Percentiles rank a stretch among this genome's conserved stretches.
These are phyloP conservation scores for Andrena dorsata DNA, from an alignment of 2,888 invertebrate genomes.

Conservation along the genomic window DNA sequence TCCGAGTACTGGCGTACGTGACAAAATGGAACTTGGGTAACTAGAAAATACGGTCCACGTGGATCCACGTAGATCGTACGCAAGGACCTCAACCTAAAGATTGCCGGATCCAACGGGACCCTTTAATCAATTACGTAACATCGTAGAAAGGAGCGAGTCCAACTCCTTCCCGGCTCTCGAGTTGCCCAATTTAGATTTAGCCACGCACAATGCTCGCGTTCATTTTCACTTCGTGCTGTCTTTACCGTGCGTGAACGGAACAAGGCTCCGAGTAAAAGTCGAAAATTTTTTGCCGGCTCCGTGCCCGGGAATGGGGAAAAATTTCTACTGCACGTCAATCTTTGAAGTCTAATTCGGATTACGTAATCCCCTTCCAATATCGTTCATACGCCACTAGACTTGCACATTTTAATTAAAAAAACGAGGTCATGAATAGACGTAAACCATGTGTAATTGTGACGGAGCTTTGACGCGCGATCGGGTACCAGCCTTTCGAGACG, in stretches of 20 bases:
- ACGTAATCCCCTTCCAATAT: no score
- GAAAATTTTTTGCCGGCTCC: no score
- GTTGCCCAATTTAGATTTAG: slow-evolving; percentile 26
- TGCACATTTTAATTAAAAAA: no score
- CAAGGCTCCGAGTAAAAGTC: neutral
- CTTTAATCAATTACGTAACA: slow-evolving; percentile 38
- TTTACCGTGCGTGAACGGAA: neutral
- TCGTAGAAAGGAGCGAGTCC: slow-evolving; percentile 10
- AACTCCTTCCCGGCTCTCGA: slow-evolving; percentile 3
- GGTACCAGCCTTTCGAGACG: no score
- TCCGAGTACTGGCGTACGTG: slow-evolving; percentile 2
- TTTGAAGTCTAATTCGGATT: no score
- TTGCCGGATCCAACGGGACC: slow-evolving; percentile 26
- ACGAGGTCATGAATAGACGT: no score
- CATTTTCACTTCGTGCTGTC: neutral
- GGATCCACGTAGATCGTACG: neutral
- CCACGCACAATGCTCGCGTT: neutral
- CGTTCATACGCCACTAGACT: no score
- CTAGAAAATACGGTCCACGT: neutral
- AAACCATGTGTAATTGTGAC: no score
- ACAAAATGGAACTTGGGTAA: slow-evolving; percentile 16
- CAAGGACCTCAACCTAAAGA: neutral
- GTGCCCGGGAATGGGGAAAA: no score
- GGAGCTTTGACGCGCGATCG: no score
- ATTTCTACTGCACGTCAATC: no score